Percentiles rank a stretch among this genome's conserved stretches.
phyloP scores from a whole-genome alignment of 92 coral and sea anemone genomes.

The Actinernus sp. region DNA sequence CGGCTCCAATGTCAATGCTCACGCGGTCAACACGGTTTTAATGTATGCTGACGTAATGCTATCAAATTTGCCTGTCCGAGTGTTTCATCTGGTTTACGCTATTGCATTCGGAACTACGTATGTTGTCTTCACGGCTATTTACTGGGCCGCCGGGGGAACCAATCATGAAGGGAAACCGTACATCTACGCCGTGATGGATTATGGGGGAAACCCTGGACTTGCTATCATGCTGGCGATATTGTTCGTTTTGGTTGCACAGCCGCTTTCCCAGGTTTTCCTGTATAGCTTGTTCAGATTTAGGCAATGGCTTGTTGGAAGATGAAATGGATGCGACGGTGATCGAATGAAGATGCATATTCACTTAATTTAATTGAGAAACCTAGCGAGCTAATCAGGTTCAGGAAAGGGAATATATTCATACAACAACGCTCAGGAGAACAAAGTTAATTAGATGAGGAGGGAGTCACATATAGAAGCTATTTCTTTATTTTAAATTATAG shows the following conservation, averaged over 20 bases:
- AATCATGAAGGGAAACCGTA: constrained; percentile 57
- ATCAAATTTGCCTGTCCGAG: constrained; percentile 60
- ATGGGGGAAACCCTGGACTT: constrained; percentile 40
- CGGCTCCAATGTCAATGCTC: constrained; percentile 63
- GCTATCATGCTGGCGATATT: constrained; percentile 38
- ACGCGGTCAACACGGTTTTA: constrained; percentile 71
- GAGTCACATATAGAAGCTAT: too few relatives aligned
- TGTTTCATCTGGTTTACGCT: constrained; percentile 68
- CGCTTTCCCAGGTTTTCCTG: constrained; percentile 63
- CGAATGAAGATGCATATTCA: too few relatives aligned
- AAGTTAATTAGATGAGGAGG: too few relatives aligned
- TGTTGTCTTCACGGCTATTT: constrained; percentile 57
- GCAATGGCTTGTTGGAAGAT: constrained; percentile 43
- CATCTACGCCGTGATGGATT: constrained; percentile 70
- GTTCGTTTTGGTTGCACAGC: constrained; percentile 58
- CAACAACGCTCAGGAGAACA: too few relatives aligned
- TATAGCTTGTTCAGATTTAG: constrained; percentile 61
- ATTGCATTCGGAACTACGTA: constrained; percentile 44
- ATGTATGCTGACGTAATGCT: constrained; percentile 62
- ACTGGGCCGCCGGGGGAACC: constrained; percentile 78
- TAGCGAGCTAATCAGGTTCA: too few relatives aligned
- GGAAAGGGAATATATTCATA: too few relatives aligned
- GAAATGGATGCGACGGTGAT: too few relatives aligned
- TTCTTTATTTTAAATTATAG: too few relatives aligned
- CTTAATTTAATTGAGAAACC: too few relatives aligned